Evolutionary conservation across 2,888 invertebrate genomes (phyloP), one percentile per base, ranked within the genome.

Genomic region (Sturmia bella): DNA sequence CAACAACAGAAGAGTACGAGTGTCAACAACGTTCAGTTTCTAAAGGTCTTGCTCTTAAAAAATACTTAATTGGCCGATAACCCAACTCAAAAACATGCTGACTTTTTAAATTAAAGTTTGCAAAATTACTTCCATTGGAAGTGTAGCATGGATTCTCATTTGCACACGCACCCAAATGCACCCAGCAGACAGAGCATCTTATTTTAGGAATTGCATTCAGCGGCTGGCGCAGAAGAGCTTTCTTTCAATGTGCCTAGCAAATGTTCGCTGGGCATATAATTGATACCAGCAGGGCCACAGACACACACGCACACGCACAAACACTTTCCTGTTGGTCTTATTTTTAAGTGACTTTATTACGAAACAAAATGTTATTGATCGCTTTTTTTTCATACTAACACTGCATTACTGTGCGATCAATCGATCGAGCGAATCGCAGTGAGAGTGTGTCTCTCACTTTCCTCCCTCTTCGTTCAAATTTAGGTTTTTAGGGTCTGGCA

Each of bases 21-120:
- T 2, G 64, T 32, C 45, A 24, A 43, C 21, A 56, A 41, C 57
- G 39, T 41, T 32, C 3, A 13, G 15, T 43, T 21, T 37, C 2
- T 19, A 76, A 76, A 76, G 69, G 69, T 76, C 61, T 76, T 69
- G 76, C 69, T 76, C 52, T n/a, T 7, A 56, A 77, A 50, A 56
- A 50, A 59, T 21, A 66, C 32, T 72, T 79, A 72, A 72, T 72
- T 78, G 72, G 56, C n/a, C 48, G 68, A 80, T 74, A 80, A 80
- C 57, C 57, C 63, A 77, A 77, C 66, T 56, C 66, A 73, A 64
- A 56, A 69, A 68, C 54, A 66, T 52, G 76, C 52, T 75, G 61
- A 77, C 54, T 68, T 50, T n/a, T 72, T 81, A 72, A 77, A 68
- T 68, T 73, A 43, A 68, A 73, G 66, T 68, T 80, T 64, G 52